Base-by-base conservation (phyloP, 2,888 invertebrate species). In the Rhingia rostrata region DNA sequence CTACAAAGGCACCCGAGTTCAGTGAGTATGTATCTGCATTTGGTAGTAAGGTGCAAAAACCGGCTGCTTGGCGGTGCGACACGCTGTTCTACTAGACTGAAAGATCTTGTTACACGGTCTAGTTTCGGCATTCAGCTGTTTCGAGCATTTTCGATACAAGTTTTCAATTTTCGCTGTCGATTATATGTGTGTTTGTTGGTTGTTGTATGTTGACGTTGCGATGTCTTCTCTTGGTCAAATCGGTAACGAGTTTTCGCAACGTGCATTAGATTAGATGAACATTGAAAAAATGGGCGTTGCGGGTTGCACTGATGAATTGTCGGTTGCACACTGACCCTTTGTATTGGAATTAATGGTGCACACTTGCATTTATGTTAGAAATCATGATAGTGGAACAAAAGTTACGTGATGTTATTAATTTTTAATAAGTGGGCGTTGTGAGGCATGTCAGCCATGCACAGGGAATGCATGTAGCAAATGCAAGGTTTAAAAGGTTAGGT, bases 61-160 rank as follows among this genome's bases (percentile, higher is more conserved):
- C 73, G 73, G 83, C 78, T 78, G 39, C 32, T 56, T 49, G 3
- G 4, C 33, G 60, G n/a, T 7, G 66, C 47, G 41, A 9, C 32
- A 60, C 45, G 9, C 39, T 30, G 35, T 41, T 61, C 45, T 22
- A 61, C 67, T 78, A 63, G 37, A 72, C 58, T 54, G 60, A 73
- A 67, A 78, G 78, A 83, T 83, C 83, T 83, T 83, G 83, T 83
- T 83, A 69, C 78, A 64, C 73, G 73, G 73, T 83, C 78, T 73
- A 64, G 72, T 83, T 83, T 83, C 72, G 73, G 78, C 56, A 10
- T 22, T 32, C 22, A 41, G 41, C 41, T 41, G 41, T 61, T 60
- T 60, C 58, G 32, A 35, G 61, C 45, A 33, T 60, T 64, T 56
- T 47, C 33, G 7, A 5, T 32, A 45, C 37, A n/a, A 37, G 14